Conservation (phyloP, 2,888 invertebrate genomes). For the Gastrophysa polygoni region DNA sequence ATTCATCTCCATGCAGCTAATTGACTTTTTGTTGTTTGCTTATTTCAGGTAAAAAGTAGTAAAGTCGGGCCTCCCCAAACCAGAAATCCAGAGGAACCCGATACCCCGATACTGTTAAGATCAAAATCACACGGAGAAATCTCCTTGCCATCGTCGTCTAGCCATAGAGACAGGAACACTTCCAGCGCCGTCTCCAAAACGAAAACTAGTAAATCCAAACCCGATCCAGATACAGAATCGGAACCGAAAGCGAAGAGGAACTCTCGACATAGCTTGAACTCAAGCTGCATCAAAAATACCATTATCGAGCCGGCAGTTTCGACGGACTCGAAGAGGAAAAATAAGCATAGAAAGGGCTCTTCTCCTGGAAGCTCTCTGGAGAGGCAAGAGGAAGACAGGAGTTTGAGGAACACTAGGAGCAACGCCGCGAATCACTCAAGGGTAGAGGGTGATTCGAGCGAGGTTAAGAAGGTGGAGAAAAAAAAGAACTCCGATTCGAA, state of each 20-base stretch:
- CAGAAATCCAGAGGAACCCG: conserved; percentile 24
- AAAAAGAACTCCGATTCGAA: conserved; percentile 22
- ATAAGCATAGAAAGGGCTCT: conserved; percentile 34
- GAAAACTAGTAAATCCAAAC: conserved; percentile 28
- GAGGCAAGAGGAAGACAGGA: conserved; percentile 25
- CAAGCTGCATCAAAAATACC: conserved; percentile 30
- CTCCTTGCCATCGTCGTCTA: conserved; percentile 34
- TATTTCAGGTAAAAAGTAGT: conserved; percentile 30
- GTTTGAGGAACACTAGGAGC: conserved; percentile 22
- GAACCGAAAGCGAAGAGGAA: conserved; percentile 30
- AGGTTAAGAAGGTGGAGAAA: conserved; percentile 25
- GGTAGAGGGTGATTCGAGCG: conserved; percentile 18
- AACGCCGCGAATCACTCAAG: conserved; percentile 20
- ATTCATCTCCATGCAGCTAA: too few species aligned
- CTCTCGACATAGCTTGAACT: conserved; percentile 28
- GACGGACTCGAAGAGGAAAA: conserved; percentile 27
- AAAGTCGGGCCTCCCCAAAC: conserved; percentile 27
- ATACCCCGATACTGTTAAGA: conserved; percentile 28
- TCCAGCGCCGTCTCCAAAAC: conserved; percentile 29
- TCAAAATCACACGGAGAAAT: conserved; percentile 44
- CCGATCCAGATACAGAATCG: conserved; percentile 23
- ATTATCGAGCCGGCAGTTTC: conserved; percentile 28
- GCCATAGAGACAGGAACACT: conserved; percentile 31
- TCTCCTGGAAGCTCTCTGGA: conserved; percentile 29
- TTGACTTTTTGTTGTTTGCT: not conserved